A percentile compares a stretch with the other conserved stretches of the same genome.
Conservation (phyloP, 2,888 invertebrate genomes). For the Xestia sexstrigata region DNA sequence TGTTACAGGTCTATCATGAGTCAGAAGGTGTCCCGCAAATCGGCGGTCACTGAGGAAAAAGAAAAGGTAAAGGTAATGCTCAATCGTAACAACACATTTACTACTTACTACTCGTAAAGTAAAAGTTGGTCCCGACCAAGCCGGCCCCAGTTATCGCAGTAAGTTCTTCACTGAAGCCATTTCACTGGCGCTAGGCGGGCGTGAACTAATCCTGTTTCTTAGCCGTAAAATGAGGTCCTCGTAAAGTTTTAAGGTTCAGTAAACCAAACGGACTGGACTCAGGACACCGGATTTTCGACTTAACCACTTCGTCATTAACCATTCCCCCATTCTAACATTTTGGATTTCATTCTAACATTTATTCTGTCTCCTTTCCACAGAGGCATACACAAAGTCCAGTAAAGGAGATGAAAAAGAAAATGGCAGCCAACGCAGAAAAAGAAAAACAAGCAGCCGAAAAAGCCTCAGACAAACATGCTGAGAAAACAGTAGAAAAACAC, state of each 20-base stretch:
- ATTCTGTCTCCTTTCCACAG: constrained; percentile 65
- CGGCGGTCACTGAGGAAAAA: constrained; percentile 82
- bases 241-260: background rate
- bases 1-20: constrained; percentile 85
- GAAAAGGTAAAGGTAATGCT: constrained; percentile 77
- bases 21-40: constrained; percentile 83
- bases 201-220: constrained; percentile 4
- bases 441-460: constrained; percentile 82
- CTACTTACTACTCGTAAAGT: background rate
- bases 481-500: constrained; percentile 71
- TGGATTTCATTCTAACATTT: background rate
- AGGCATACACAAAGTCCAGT: constrained; percentile 82
- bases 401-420: constrained; percentile 88
- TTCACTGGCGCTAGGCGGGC: background rate
- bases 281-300: background rate
- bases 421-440: constrained; percentile 85
- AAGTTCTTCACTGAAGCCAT: constrained; percentile 30
- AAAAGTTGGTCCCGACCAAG: background rate
- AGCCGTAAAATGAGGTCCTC: background rate
- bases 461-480: constrained; percentile 69
- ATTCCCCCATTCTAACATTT: too few relatives aligned
- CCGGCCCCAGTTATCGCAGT: background rate
- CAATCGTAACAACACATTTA: constrained; percentile 6
- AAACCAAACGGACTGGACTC: background rate
- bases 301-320: too few relatives aligned